Evolutionary conservation across 2,888 invertebrate genomes (phyloP), one percentile per base, ranked within the genome.

Genomic region (Digitonthophagus gazella): DNA sequence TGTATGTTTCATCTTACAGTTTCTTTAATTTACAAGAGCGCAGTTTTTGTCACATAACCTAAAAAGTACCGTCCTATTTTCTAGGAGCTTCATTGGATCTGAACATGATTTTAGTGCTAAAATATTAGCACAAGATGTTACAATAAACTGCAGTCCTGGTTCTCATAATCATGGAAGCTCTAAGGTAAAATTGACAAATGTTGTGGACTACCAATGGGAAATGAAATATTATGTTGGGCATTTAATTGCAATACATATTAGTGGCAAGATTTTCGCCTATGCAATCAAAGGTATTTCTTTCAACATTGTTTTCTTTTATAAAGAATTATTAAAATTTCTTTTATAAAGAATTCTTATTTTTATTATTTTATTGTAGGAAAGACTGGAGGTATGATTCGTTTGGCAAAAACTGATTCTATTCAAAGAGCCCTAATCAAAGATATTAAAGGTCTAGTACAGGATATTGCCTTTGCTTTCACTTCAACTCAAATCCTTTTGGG

Each of bases 201-300:
- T 96, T 64, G 96, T 96, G 16, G 96, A 96, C 78, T 97, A 93
- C 81, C 93, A 92, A 74, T 97, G 97, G 97, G 97, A 97, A 80
- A 88, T 91, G 61, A 90, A 91, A 76, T 92, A 93, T 79, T 95
- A 96, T 77, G 86, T 90, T 0, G 97, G 97, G 0, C 93, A 95
- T 79, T 84, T 97, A 70, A 88, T 97, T 56, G 95, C 96, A 6
- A 91, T 95, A 57, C 96, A 97, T 81, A 89, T 92, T 77, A 90
- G 89, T 78, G 93, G 94, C 67, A 91, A 92, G 78, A 93, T 92
- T 81, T 85, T 96, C 74, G 97, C 97, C 0, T 97, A 97, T 84
- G 93, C 91, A 70, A 91, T 97, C 72, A 95, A 93, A 89, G 93
- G 96, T 95, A 83, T 81, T 77, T 63, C 68, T 54, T 6, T 20